Percentiles rank a stretch among this genome's conserved stretches.
Evolutionary conservation across 1,140 invertebrate species (phyloP).

Genomic region (Eciton burchellii): DNA sequence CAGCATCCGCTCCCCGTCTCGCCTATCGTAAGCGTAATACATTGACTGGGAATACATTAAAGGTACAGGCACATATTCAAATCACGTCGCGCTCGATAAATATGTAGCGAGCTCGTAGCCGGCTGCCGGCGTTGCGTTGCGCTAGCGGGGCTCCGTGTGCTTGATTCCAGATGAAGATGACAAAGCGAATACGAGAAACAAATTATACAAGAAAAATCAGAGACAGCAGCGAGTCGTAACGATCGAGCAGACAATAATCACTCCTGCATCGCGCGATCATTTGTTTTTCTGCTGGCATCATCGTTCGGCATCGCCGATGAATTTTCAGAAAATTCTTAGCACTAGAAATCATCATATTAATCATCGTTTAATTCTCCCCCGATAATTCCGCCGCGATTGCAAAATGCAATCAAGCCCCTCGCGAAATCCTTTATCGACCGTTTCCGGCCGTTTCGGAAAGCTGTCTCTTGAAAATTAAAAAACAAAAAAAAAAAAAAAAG

Average conservation of each 20-base stretch:
- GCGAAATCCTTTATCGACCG: background rate
- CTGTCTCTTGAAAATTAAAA: background rate
- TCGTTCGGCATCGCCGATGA: background rate
- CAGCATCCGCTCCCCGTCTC: conserved; percentile 25
- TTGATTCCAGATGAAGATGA: conserved; percentile 51
- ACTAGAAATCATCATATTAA: background rate
- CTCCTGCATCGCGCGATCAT: background rate
- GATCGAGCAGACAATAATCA: conserved; percentile 25
- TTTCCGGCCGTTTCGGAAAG: background rate
- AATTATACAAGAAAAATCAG: conserved; percentile 35
- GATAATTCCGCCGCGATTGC: no score
- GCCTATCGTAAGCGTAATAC: conserved; percentile 39
- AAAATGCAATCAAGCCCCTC: no score
- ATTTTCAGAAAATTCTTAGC: background rate
- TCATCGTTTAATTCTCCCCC: no score
- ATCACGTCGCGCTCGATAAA: conserved; percentile 60
- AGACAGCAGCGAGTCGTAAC: conserved; percentile 39
- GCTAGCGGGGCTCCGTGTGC: conserved; percentile 27
- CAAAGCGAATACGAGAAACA: conserved; percentile 51
- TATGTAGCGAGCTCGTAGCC: conserved; percentile 44
- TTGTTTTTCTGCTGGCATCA: background rate
- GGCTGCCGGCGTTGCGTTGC: conserved; percentile 12
- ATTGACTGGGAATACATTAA: conserved; percentile 56
- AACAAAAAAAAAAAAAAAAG: conserved; percentile 1
- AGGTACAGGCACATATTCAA: conserved; percentile 55